Evolutionary conservation across 2,888 invertebrate species (phyloP).

Genomic region (Alloplasta piceator): DNA sequence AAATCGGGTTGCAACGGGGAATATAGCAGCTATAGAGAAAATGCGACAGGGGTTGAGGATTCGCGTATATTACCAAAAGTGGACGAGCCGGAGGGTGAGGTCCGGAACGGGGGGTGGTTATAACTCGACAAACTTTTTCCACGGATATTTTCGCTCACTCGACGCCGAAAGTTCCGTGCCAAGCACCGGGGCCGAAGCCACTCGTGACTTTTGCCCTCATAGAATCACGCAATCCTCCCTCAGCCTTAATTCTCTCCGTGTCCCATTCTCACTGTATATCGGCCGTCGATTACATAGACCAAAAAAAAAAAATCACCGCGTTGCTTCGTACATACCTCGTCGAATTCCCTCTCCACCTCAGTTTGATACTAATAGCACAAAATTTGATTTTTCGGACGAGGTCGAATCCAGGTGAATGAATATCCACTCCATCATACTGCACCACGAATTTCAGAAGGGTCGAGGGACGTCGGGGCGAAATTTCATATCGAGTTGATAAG

Average conservation of each 20-base stretch:
- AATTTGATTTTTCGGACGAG: slow-evolving; percentile 53
- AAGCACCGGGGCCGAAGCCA: slow-evolving; percentile 60
- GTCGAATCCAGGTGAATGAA: slow-evolving; percentile 6
- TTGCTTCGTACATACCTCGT: slow-evolving; percentile 2
- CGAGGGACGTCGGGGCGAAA: not conserved
- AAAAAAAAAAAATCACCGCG: not conserved
- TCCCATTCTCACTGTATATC: not conserved
- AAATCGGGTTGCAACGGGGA: not conserved
- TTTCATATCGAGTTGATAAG: slow-evolving; percentile 31
- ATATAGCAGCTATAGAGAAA: slow-evolving; percentile 17
- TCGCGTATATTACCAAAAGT: not conserved
- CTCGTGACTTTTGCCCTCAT: slow-evolving; percentile 45
- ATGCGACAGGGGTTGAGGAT: slow-evolving; percentile 19
- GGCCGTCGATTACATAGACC: slow-evolving; percentile 45
- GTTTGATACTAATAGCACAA: slow-evolving; percentile 45
- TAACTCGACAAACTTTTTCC: slow-evolving; percentile 64
- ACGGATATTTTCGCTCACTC: slow-evolving; percentile 61
- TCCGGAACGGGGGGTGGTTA: slow-evolving; percentile 21
- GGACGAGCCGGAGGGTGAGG: not conserved
- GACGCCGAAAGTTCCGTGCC: slow-evolving; percentile 67
- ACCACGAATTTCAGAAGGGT: not conserved
- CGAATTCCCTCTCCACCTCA: slow-evolving; percentile 20
- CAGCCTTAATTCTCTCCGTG: not conserved
- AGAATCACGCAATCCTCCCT: slow-evolving; percentile 55
- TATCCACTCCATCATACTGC: not conserved